phyloP scores from a whole-genome alignment of 1,140 invertebrate genomes.

The Ericerus pela region DNA sequence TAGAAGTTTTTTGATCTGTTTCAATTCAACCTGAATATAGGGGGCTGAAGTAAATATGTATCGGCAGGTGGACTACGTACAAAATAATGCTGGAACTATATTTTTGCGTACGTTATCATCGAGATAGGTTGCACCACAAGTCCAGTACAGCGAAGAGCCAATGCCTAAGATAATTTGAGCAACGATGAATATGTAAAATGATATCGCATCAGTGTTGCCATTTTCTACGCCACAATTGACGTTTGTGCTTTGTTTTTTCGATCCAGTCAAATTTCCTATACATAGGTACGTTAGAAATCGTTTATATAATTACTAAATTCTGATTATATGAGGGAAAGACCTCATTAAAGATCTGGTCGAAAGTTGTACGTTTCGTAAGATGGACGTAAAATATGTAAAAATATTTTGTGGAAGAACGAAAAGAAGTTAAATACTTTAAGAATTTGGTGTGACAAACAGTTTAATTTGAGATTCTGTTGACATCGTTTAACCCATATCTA shows the following conservation, averaged over 20 bases:
- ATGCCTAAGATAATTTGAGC: conserved; percentile 22
- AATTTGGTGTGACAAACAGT: too few species aligned
- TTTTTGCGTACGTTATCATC: conserved; percentile 28
- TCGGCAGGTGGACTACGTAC: conserved; percentile 19
- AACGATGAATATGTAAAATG: conserved; percentile 8
- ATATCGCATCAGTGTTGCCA: not conserved
- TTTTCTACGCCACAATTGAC: not conserved
- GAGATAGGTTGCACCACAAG: conserved; percentile 26
- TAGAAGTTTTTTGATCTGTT: too few species aligned
- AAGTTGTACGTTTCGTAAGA: not conserved
- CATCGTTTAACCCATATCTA: too few species aligned
- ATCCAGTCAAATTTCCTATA: not conserved
- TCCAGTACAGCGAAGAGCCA: conserved; percentile 24
- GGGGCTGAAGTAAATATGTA: not conserved
- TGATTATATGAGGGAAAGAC: not conserved
- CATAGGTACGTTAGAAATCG: not conserved
- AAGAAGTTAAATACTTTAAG: too few species aligned
- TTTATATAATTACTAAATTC: not conserved
- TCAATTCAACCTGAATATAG: too few species aligned
- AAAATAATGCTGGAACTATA: conserved; percentile 22
- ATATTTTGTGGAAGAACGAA: too few species aligned
- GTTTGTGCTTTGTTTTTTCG: not conserved
- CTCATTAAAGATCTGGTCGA: not conserved
- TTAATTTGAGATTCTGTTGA: too few species aligned
- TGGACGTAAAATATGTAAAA: too few species aligned